phyloP scores from a whole-genome alignment of 1,140 invertebrate genomes.

The Chironomus striatipennis region DNA sequence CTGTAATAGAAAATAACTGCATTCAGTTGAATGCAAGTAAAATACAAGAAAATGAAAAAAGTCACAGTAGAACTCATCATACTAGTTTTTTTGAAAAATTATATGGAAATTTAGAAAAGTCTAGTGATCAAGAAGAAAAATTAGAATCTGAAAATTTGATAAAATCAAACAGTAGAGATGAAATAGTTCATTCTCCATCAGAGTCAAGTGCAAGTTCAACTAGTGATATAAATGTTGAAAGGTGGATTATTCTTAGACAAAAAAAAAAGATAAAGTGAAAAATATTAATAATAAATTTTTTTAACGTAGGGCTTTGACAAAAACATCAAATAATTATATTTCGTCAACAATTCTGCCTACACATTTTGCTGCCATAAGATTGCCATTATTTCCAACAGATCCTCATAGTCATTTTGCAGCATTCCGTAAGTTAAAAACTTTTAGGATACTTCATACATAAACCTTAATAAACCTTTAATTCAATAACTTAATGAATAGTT shows the following conservation, averaged over 20 bases:
- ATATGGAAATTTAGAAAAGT: slow-evolving; percentile 19
- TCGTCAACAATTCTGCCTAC: not conserved
- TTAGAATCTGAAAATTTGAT: not conserved
- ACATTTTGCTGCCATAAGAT: not conserved
- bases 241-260: not conserved
- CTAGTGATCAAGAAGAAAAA: not conserved
- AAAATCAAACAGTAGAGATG: not conserved
- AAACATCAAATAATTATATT: not conserved
- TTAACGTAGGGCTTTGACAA: not conserved
- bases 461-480: not conserved
- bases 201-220: slow-evolving; percentile 1
- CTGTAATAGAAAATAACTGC: too few species aligned
- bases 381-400: not conserved
- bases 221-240: not conserved
- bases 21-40: not conserved
- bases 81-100: not conserved
- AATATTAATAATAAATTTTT: too few species aligned
- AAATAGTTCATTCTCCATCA: not conserved
- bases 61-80: slow-evolving; percentile 1
- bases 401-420: slow-evolving; percentile 15
- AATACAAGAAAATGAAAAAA: not conserved
- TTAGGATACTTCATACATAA: too few species aligned
- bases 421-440: slow-evolving; percentile 3
- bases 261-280: not conserved
- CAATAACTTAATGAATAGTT: not conserved